These are phyloP conservation scores for Chloropsis hardwickii DNA, from an alignment of 2,113 vertebrate genomes.

Conservation along the genomic window DNA sequence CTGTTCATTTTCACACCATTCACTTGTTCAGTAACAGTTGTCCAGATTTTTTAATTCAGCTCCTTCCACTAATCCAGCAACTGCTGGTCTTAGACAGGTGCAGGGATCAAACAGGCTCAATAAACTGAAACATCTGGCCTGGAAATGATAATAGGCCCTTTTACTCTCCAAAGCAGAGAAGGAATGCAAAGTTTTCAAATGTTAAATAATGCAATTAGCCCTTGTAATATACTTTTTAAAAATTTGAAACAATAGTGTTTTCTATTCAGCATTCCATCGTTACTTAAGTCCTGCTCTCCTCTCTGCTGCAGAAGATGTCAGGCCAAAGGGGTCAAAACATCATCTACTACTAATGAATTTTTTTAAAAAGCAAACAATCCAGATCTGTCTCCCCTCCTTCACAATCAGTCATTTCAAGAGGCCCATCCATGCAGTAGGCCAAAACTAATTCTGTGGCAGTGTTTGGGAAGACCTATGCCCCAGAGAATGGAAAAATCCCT, in stretches of 20 bases:
- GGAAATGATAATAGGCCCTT: constrained; percentile 80
- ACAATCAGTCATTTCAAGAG: background rate
- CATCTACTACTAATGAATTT: background rate
- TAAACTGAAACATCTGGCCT: constrained; percentile 85
- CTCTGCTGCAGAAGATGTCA: background rate
- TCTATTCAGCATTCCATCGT: background rate
- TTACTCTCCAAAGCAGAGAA: constrained; percentile 67
- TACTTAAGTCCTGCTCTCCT: background rate
- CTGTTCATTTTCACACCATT: constrained; percentile 84
- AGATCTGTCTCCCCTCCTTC: background rate
- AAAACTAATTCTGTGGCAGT: background rate
- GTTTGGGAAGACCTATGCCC: background rate
- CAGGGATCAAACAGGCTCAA: constrained; percentile 82
- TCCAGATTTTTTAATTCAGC: constrained; percentile 79
- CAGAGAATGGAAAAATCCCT: background rate
- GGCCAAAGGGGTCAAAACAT: background rate
- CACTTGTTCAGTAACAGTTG: constrained; percentile 79
- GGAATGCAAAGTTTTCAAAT: constrained; percentile 75
- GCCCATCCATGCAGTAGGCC: background rate
- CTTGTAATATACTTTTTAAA: background rate
- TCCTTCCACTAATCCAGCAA: constrained; percentile 81
- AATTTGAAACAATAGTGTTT: background rate
- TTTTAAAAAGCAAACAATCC: no score
- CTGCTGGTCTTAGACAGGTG: constrained; percentile 83
- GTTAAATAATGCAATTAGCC: constrained; percentile 72